Evolutionary conservation across 2,888 invertebrate genomes (phyloP).

Genomic region (Lypha dubia): DNA sequence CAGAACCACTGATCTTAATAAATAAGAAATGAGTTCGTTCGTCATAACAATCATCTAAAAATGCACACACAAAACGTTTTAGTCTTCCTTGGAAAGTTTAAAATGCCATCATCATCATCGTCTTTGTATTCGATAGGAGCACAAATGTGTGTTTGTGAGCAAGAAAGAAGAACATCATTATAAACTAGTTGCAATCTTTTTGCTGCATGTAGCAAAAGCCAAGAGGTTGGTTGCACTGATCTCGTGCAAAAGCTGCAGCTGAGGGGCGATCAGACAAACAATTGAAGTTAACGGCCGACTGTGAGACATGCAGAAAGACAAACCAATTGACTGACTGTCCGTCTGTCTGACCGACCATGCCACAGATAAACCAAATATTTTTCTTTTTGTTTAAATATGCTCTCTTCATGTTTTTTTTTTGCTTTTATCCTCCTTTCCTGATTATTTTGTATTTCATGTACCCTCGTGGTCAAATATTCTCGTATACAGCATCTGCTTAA

Average conservation of each 20-base stretch:
- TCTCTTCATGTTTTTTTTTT: constrained; percentile 21
- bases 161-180: constrained; percentile 33
- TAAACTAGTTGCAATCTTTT: constrained; percentile 42
- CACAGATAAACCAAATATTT: constrained; percentile 1
- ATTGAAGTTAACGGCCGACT: constrained; percentile 1
- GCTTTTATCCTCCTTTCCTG: constrained; percentile 21
- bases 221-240: constrained; percentile 36
- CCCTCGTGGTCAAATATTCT: constrained; percentile 19
- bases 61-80: neutral
- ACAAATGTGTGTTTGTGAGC: neutral
- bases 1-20: constrained; percentile 14
- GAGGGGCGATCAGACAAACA: constrained; percentile 47
- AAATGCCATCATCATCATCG: constrained; percentile 23
- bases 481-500: constrained; percentile 54
- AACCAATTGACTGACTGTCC: constrained; percentile 18
- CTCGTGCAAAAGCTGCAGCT: constrained; percentile 14
- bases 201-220: constrained; percentile 23
- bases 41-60: constrained; percentile 51
- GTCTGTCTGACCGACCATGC: neutral
- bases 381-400: constrained; percentile 4
- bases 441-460: constrained; percentile 7
- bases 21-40: constrained; percentile 24
- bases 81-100: constrained; percentile 37
- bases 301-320: constrained; percentile 22
- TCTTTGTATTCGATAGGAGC: neutral